Evolutionary conservation across 2,113 vertebrate genomes (phyloP).

Genomic region (Conger conger): DNA sequence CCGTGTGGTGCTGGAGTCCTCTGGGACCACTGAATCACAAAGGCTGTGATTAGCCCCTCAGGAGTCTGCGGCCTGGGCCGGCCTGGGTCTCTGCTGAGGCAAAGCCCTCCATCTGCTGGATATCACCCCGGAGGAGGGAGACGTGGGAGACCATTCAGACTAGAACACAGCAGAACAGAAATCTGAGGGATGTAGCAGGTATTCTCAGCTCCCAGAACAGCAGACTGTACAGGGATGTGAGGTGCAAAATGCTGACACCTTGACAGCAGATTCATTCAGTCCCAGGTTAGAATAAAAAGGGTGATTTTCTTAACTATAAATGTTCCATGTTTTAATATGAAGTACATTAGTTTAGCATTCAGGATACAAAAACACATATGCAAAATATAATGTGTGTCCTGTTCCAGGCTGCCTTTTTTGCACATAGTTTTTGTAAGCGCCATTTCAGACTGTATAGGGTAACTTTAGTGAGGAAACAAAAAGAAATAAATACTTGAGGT

Average conservation of each 20-base stretch:
- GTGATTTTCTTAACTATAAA: background rate
- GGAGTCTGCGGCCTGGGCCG: background rate
- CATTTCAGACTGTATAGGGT: background rate
- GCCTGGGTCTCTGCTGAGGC: background rate
- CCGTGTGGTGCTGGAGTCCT: conserved; percentile 13
- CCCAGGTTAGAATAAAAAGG: background rate
- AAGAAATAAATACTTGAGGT: background rate
- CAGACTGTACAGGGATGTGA: too few relatives aligned
- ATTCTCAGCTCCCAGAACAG: background rate
- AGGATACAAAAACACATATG: background rate
- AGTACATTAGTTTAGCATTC: too few relatives aligned
- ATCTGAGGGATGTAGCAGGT: background rate
- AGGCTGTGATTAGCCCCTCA: conserved; percentile 14
- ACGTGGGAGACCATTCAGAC: background rate
- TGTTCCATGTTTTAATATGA: too few relatives aligned
- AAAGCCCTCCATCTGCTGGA: background rate
- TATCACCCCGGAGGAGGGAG: background rate
- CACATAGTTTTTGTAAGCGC: too few relatives aligned
- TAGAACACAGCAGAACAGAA: background rate
- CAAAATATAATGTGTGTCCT: background rate
- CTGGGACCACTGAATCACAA: conserved; percentile 8
- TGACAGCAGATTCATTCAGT: background rate
- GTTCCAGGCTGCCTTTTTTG: background rate
- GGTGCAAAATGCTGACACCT: background rate
- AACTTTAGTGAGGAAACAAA: background rate